Evolutionary conservation across 2,797 vertebrate genomes (phyloP).

Genomic region (Hypotaenidia okinawae): DNA sequence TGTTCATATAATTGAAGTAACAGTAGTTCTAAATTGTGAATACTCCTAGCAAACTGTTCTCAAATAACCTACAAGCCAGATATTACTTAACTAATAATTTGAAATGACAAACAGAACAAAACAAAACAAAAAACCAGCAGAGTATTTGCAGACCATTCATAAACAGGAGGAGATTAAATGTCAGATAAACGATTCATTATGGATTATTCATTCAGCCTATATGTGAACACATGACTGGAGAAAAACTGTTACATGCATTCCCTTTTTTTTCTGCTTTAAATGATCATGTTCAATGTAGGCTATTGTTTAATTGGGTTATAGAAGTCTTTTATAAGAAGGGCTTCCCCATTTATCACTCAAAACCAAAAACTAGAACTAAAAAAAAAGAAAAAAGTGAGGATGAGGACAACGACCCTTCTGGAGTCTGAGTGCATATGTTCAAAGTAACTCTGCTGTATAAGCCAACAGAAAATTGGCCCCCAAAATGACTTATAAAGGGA

Average conservation of each 20-base stretch:
- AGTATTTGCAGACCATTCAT: constrained; percentile 43
- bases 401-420: constrained; percentile 70
- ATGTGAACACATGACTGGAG: constrained; percentile 23
- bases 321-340: constrained; percentile 37
- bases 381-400: background rate
- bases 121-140: background rate
- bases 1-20: background rate
- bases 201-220: constrained; percentile 40
- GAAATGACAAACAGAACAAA: background rate
- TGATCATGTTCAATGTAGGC: background rate
- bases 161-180: constrained; percentile 29
- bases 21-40: background rate
- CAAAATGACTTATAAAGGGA: constrained; percentile 88
- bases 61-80: background rate
- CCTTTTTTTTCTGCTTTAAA: background rate
- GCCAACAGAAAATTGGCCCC: constrained; percentile 87
- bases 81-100: constrained; percentile 21
- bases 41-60: background rate
- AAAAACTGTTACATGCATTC: background rate
- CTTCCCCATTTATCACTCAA: constrained; percentile 43
- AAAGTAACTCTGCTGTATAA: constrained; percentile 77
- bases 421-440: constrained; percentile 68
- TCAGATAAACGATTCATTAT: constrained; percentile 40
- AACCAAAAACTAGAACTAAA: background rate
- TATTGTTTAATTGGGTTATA: constrained; percentile 13